Conservation (phyloP, 2,113 vertebrate genomes). For the Notothenia rossii region DNA sequence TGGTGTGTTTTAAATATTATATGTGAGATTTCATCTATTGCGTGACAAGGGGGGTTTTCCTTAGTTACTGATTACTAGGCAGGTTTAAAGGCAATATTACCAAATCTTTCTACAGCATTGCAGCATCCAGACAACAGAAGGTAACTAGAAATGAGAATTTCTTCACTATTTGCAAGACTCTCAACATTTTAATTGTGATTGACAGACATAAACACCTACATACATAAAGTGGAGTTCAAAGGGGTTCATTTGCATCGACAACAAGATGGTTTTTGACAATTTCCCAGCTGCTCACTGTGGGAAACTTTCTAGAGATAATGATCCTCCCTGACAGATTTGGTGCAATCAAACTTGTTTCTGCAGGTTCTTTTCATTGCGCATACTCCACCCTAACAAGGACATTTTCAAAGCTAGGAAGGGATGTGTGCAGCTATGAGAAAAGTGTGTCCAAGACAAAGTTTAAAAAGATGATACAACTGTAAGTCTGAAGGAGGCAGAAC, state of each 20-base stretch:
- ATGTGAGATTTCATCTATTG: no score
- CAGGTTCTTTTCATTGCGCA: slow-evolving; percentile 53
- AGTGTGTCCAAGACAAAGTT: slow-evolving; percentile 46
- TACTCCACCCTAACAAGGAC: slow-evolving; percentile 54
- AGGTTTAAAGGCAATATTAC: slow-evolving; percentile 41
- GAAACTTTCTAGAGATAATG: slow-evolving; percentile 78
- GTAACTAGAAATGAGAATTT: slow-evolving; percentile 58
- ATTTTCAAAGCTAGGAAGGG: slow-evolving; percentile 52
- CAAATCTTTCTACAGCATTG: slow-evolving; percentile 38
- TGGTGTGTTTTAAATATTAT: no score
- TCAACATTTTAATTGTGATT: slow-evolving; percentile 74
- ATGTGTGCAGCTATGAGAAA: slow-evolving; percentile 16
- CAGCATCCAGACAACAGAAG: slow-evolving; percentile 55
- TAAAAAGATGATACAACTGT: slow-evolving; percentile 17
- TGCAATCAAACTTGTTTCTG: slow-evolving; percentile 77
- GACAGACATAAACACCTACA: slow-evolving; percentile 81
- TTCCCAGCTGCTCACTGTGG: slow-evolving; percentile 82
- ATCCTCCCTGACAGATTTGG: slow-evolving; percentile 75
- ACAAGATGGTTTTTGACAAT: slow-evolving; percentile 83
- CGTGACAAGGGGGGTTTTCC: no score
- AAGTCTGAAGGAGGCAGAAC: no score
- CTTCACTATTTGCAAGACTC: slow-evolving; percentile 54
- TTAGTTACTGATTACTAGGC: neutral
- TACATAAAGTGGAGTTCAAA: slow-evolving; percentile 77
- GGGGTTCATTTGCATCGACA: slow-evolving; percentile 82